These are phyloP conservation scores for Lasioglossum leucozonium DNA, from an alignment of 2,888 invertebrate species.

Conservation along the genomic window DNA sequence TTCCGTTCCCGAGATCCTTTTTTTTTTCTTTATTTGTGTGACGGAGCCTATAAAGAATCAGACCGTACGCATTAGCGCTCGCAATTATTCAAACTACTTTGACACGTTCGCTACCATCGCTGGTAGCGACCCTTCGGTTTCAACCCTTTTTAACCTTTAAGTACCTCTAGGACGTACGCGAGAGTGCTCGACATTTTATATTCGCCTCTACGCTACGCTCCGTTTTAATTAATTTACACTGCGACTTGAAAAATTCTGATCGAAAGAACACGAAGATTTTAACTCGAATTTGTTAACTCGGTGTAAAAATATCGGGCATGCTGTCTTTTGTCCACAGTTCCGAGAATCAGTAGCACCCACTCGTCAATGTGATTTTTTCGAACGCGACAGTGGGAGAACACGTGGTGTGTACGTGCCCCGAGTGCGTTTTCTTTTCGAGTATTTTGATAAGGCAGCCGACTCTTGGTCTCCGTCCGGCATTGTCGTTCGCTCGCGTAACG, in stretches of 20 bases:
- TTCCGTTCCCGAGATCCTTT: background rate
- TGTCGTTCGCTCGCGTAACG: conserved; percentile 71
- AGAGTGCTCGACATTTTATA: background rate
- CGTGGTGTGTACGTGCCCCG: conserved; percentile 72
- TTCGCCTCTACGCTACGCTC: background rate
- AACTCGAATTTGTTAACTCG: too few species aligned
- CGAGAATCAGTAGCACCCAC: conserved; percentile 34
- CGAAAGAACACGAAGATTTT: too few species aligned
- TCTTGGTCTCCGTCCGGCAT: conserved; percentile 53
- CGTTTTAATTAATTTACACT: background rate
- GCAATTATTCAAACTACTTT: background rate
- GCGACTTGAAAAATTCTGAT: too few species aligned
- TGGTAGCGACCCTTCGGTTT: background rate
- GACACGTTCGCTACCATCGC: too few species aligned
- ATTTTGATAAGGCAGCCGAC: conserved; percentile 80
- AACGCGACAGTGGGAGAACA: conserved; percentile 65
- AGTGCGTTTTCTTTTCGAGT: conserved; percentile 77
- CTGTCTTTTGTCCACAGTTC: background rate
- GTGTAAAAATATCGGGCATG: too few species aligned
- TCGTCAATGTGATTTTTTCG: conserved; percentile 69
- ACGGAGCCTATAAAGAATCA: background rate
- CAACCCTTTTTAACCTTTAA: background rate
- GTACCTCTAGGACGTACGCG: background rate
- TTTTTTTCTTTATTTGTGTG: conserved; percentile 5
- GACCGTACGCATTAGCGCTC: background rate